These are phyloP conservation scores for Girardinichthys multiradiatus DNA, from an alignment of 2,113 vertebrate genomes.

Conservation along the genomic window DNA sequence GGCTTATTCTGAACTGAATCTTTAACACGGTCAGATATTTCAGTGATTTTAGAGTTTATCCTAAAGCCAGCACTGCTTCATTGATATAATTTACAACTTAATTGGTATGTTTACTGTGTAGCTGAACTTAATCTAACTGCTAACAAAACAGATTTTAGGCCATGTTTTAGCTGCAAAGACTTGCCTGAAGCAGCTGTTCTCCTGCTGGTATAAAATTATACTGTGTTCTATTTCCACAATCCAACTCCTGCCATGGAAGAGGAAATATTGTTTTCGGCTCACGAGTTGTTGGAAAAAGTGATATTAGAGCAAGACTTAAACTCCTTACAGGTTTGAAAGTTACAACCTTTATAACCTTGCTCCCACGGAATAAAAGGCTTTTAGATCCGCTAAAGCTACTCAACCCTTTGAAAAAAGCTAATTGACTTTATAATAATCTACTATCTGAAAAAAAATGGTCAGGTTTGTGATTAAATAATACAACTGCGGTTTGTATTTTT, in stretches of 20 bases:
- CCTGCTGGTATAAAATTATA: background rate
- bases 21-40: background rate
- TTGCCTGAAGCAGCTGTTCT: background rate
- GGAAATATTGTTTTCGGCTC: background rate
- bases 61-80: background rate
- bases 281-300: background rate
- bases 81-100: background rate
- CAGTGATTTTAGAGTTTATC: background rate
- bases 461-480: no score
- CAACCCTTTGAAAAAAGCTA: no score
- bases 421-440: no score
- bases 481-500: no score
- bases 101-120: background rate
- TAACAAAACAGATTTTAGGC: background rate
- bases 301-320: background rate
- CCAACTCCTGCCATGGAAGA: no score
- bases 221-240: background rate
- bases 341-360: no score
- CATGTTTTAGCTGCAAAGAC: background rate
- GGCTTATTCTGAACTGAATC: slow-evolving; percentile 3
- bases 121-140: background rate
- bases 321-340: background rate
- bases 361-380: no score
- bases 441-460: no score
- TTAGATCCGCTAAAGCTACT: no score